These are phyloP conservation scores for Phengaris alcon DNA, from an alignment of 2,888 invertebrate species.

Conservation along the genomic window DNA sequence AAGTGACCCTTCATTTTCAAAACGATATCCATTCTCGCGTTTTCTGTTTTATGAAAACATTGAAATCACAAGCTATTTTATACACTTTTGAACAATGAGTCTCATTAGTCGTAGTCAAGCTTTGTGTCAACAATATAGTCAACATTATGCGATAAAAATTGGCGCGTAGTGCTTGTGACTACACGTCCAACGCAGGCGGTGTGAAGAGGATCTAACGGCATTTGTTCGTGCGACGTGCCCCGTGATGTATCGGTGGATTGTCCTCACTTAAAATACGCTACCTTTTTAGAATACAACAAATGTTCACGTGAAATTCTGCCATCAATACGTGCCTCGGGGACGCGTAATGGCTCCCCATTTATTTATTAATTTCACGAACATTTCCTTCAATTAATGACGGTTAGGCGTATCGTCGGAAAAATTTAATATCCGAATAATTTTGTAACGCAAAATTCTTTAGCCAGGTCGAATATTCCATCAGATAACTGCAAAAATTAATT, in stretches of 20 bases:
- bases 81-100: background rate
- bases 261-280: conserved; percentile 28
- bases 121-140: no score
- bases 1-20: conserved; percentile 14
- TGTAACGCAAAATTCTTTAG: background rate
- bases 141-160: background rate
- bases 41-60: conserved; percentile 1
- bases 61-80: background rate
- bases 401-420: conserved; percentile 19
- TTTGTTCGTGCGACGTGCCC: conserved; percentile 25
- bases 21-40: conserved; percentile 8
- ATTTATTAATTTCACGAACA: conserved; percentile 26
- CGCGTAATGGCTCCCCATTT: conserved; percentile 19
- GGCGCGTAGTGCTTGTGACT: background rate
- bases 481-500: background rate
- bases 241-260: conserved; percentile 28
- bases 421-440: conserved; percentile 4
- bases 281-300: conserved; percentile 29
- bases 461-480: background rate
- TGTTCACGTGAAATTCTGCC: conserved; percentile 27
- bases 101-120: no score
- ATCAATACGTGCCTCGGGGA: conserved; percentile 27
- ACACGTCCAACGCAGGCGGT: background rate
- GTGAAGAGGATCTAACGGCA: conserved; percentile 20
- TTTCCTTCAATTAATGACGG: conserved; percentile 20